Evolutionary conservation across 2,113 vertebrate genomes (phyloP).

Genomic region (Xiphophorus couchianus): DNA sequence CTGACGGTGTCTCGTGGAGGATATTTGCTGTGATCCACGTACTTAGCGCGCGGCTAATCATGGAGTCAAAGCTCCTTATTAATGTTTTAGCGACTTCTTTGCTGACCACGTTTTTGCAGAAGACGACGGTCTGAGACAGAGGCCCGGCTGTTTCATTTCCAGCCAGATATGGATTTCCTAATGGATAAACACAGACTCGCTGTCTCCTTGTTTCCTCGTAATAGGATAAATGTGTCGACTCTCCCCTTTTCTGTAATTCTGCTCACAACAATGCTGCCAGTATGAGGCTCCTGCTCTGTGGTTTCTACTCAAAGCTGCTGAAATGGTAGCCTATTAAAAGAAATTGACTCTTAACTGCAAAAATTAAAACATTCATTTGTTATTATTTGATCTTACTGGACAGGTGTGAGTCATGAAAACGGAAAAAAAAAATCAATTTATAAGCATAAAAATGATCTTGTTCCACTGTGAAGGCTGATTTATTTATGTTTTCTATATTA

Average conservation of each 20-base stretch:
- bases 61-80: conserved; percentile 33
- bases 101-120: conserved; percentile 21
- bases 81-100: conserved; percentile 46
- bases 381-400: neutral
- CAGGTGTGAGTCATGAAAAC: neutral
- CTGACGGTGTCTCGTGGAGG: neutral
- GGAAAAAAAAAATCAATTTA: no score
- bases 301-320: neutral
- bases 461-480: neutral
- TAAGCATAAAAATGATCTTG: neutral
- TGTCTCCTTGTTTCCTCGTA: conserved; percentile 65
- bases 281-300: conserved; percentile 17
- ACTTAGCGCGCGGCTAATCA: conserved; percentile 23
- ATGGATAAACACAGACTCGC: conserved; percentile 66
- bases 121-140: conserved; percentile 14
- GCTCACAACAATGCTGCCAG: conserved; percentile 35
- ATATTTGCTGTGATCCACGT: conserved; percentile 13
- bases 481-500: neutral
- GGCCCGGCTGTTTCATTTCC: conserved; percentile 50
- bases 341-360: neutral
- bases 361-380: neutral
- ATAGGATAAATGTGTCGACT: conserved; percentile 63
- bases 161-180: conserved; percentile 71
- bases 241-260: conserved; percentile 55
- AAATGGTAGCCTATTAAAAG: neutral